Base-by-base conservation (phyloP, 1,140 invertebrate species). In the Zophobas morio region DNA sequence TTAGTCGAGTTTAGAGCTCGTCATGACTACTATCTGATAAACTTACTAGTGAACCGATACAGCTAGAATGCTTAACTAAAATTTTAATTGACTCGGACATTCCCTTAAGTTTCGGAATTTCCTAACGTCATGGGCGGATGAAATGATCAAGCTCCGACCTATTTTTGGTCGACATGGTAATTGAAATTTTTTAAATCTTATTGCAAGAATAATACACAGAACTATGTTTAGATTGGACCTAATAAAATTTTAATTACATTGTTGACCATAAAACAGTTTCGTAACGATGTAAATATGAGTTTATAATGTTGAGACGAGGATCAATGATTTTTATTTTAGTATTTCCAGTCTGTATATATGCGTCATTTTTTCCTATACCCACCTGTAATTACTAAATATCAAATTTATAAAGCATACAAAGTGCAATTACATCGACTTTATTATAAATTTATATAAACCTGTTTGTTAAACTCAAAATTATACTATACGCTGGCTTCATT, bases 171-270 rank as follows among this genome's bases (percentile, higher is more conserved):
- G 60, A 33, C 5, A 46, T 46, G n/a, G 37, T 20, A 66, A 20
- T n/a, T 36, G 39, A 66, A 66, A 60, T 20, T n/a, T 66, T 66
- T 66, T 66, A 42, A 66, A 40, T 66, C 60, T 66, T 66, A 66
- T 20, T 42, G n/a, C 60, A 66, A 66, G 60, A 40, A 66, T 66
- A 66, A 66, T 66, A 66, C 60, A 66, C 60, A 51, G 2, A 66
- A 66, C 60, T 66, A 39, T 66, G 60, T 66, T 66, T 66, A 66
- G 37, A 66, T 66, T 66, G 39, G 6, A 66, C 39, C 60, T 46
- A 66, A 66, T 66, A 66, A 66, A 66, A 66, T n/a, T 66, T 66
- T 66, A 66, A 66, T 66, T 66, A 39, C 60, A 37, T 60, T 35
- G 60, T 66, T 66, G 39, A 66, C 60, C 60, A 32, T 66, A 66